phyloP scores from a whole-genome alignment of 1,140 invertebrate genomes.

The Diachasmimorpha longicaudata region DNA sequence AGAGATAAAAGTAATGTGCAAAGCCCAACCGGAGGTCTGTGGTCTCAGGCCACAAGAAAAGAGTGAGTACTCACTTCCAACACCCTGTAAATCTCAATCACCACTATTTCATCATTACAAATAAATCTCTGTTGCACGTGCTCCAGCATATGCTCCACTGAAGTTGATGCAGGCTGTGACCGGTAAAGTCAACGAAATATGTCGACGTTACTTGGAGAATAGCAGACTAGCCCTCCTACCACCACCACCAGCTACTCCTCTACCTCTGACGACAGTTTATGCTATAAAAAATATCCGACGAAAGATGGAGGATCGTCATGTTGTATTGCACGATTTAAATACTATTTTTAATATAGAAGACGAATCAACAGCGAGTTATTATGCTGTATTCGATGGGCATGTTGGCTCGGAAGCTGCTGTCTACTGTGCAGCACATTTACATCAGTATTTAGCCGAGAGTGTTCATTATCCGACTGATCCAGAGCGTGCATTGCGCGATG shows the following conservation, averaged over 20 bases:
- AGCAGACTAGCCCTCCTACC: constrained; percentile 64
- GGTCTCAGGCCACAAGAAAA: constrained; percentile 66
- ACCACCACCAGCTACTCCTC: constrained; percentile 60
- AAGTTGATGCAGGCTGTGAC: constrained; percentile 77
- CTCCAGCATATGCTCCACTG: constrained; percentile 73
- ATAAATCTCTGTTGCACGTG: constrained; percentile 11
- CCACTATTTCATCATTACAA: not conserved
- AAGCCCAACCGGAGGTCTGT: constrained; percentile 69
- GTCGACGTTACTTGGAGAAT: constrained; percentile 71
- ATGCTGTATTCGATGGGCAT: constrained; percentile 96
- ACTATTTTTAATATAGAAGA: constrained; percentile 71
- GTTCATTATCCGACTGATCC: constrained; percentile 73
- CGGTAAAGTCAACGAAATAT: constrained; percentile 73
- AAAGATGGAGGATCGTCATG: constrained; percentile 87
- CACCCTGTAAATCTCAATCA: not conserved
- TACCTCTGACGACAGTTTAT: constrained; percentile 64
- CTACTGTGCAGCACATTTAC: constrained; percentile 87
- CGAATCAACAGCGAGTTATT: constrained; percentile 75
- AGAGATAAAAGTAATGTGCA: constrained; percentile 68
- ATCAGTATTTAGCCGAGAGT: constrained; percentile 82
- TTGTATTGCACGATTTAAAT: constrained; percentile 76
- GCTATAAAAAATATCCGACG: constrained; percentile 82
- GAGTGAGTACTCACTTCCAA: constrained; percentile 56
- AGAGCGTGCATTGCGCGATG: constrained; percentile 76
- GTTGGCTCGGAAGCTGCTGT: constrained; percentile 88